Evolutionary conservation across 1,140 invertebrate species (phyloP).

Genomic region (Sycobia sp.): DNA sequence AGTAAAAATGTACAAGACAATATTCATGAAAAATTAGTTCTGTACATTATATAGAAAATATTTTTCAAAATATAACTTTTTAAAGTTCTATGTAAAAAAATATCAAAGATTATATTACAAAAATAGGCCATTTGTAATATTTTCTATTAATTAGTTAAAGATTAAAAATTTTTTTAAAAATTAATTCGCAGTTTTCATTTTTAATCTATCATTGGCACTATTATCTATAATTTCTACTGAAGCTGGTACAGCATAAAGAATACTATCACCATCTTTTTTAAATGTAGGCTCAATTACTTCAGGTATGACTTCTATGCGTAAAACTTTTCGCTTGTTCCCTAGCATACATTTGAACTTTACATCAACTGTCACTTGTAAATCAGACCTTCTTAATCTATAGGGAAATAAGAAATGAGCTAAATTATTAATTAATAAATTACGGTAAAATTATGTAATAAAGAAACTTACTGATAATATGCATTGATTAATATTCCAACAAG

Average conservation of each 20-base stretch:
- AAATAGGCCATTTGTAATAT: conserved; percentile 24
- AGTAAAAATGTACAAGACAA: conserved; percentile 13
- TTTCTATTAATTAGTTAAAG: conserved; percentile 15
- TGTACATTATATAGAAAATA: conserved; percentile 6
- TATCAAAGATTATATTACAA: conserved; percentile 29
- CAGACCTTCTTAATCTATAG: conserved; percentile 64
- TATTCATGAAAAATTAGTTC: not conserved
- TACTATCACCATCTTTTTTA: conserved; percentile 65
- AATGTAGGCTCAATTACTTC: conserved; percentile 67
- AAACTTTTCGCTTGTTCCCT: conserved; percentile 71
- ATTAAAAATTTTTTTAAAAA: conserved; percentile 15
- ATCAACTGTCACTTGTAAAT: conserved; percentile 71
- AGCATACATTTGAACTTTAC: conserved; percentile 72
- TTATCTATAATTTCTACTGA: conserved; percentile 51
- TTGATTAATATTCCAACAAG: conserved; percentile 82
- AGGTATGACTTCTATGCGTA: conserved; percentile 68
- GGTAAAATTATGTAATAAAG: conserved; percentile 17
- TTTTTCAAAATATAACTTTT: conserved; percentile 12
- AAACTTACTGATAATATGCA: conserved; percentile 77
- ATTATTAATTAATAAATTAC: not conserved
- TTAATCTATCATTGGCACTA: conserved; percentile 43
- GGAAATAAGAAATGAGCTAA: not conserved
- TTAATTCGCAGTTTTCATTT: conserved; percentile 43
- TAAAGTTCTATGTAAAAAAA: conserved; percentile 28
- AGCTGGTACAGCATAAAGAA: conserved; percentile 64